Percentiles rank a stretch among this genome's conserved stretches.
Evolutionary conservation across 2,797 vertebrate genomes (phyloP).

Genomic region (Masticophis lateralis): DNA sequence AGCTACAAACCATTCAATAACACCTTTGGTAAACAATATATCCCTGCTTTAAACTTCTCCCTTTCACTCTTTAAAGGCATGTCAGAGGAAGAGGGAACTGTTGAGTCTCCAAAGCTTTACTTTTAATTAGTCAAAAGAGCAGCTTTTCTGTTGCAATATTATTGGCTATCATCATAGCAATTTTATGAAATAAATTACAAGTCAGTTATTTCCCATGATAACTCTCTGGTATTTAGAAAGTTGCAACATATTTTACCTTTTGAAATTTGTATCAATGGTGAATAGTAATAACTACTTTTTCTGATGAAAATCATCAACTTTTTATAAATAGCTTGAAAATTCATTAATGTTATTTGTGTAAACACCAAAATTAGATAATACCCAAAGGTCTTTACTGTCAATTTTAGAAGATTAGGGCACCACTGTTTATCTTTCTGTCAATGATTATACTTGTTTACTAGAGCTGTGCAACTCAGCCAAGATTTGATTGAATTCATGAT

Average conservation of each 20-base stretch:
- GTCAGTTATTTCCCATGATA: conserved; percentile 54
- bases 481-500: not conserved
- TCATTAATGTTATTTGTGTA: not conserved
- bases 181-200: conserved; percentile 56
- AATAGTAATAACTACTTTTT: conserved; percentile 10
- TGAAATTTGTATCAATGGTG: not conserved
- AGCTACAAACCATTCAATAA: conserved; percentile 59
- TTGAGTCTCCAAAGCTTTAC: conserved; percentile 53
- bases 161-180: conserved; percentile 45
- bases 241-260: conserved; percentile 30
- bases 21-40: conserved; percentile 53
- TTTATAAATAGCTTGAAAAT: not conserved
- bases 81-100: not conserved
- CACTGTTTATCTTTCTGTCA: not conserved
- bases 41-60: conserved; percentile 26
- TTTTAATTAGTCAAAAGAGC: conserved; percentile 61
- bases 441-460: not conserved
- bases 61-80: conserved; percentile 27
- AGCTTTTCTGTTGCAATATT: conserved; percentile 46
- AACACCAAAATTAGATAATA: not conserved
- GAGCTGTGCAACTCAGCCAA: not conserved
- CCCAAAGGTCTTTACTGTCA: not conserved
- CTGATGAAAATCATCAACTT: rapidly evolving
- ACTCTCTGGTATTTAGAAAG: conserved; percentile 44
- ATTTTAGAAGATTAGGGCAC: not conserved